Percentiles rank a stretch among this genome's conserved stretches.
These are phyloP conservation scores for Sebastes taczanowskii DNA, from an alignment of 2,797 vertebrate genomes.

Conservation along the genomic window DNA sequence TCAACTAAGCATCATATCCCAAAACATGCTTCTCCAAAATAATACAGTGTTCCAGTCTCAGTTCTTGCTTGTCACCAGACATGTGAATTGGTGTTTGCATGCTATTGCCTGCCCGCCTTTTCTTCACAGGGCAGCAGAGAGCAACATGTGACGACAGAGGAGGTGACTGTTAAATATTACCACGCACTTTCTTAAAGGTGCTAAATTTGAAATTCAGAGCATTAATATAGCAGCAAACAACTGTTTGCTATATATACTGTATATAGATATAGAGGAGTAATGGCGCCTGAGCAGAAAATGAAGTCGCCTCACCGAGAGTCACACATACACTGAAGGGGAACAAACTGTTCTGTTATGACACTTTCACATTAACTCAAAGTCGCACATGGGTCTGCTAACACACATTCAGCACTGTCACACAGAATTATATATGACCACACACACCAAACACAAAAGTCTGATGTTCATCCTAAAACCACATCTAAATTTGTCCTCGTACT, in stretches of 20 bases:
- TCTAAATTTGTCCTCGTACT: not conserved
- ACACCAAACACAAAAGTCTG: not conserved
- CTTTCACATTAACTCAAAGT: not conserved
- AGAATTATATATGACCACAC: not conserved
- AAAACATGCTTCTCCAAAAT: not conserved
- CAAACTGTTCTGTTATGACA: not conserved
- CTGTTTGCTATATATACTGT: not conserved
- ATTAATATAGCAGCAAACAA: not conserved
- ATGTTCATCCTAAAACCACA: accelerated
- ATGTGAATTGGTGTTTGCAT: not conserved
- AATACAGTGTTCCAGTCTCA: not conserved
- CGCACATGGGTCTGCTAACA: not conserved
- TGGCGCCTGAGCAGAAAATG: too few relatives aligned
- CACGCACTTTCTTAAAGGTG: not conserved
- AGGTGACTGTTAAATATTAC: not conserved
- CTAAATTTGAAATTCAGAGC: not conserved
- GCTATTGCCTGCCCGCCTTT: accelerated
- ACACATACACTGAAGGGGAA: not conserved
- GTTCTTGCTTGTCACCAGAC: not conserved
- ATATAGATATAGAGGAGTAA: not conserved
- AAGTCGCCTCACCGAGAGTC: not conserved
- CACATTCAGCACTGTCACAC: not conserved
- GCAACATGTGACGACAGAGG: not conserved
- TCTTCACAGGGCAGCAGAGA: not conserved
- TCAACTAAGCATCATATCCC: not conserved